phyloP scores from a whole-genome alignment of 2,797 vertebrate species.

The Bradypodion ventrale region DNA sequence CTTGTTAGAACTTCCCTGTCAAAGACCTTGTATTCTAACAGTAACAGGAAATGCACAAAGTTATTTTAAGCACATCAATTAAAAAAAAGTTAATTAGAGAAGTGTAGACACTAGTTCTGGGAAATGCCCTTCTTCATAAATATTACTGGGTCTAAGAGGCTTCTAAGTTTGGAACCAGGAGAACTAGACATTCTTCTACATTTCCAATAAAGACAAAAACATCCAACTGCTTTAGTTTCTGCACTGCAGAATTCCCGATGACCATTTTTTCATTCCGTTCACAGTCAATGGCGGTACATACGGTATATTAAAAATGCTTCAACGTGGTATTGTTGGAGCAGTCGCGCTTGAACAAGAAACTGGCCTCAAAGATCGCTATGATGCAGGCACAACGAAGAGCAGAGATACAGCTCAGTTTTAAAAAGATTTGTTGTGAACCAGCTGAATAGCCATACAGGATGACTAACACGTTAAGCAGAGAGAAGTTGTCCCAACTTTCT shows the following conservation, averaged over 20 bases:
- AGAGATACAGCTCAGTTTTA: constrained; percentile 27
- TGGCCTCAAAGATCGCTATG: neutral
- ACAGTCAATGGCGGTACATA: constrained; percentile 33
- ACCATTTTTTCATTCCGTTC: neutral
- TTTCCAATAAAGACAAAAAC: neutral
- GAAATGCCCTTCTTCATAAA: neutral
- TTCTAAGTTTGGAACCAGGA: no score
- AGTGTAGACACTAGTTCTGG: neutral
- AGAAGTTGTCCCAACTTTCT: neutral
- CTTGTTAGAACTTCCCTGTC: neutral
- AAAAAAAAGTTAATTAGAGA: neutral
- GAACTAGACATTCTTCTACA: no score
- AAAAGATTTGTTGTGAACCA: constrained; percentile 54
- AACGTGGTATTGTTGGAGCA: neutral
- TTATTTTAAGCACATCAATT: neutral
- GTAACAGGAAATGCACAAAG: neutral
- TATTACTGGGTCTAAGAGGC: neutral
- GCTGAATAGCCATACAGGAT: constrained; percentile 13
- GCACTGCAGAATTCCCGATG: no score
- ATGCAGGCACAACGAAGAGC: constrained; percentile 23
- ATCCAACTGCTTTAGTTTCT: no score
- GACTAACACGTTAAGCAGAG: neutral
- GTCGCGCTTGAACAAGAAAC: neutral
- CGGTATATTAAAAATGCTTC: neutral
- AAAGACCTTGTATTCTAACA: neutral